These are phyloP conservation scores for Torymus aiolomorphi DNA, from an alignment of 2,888 invertebrate species.

Conservation along the genomic window DNA sequence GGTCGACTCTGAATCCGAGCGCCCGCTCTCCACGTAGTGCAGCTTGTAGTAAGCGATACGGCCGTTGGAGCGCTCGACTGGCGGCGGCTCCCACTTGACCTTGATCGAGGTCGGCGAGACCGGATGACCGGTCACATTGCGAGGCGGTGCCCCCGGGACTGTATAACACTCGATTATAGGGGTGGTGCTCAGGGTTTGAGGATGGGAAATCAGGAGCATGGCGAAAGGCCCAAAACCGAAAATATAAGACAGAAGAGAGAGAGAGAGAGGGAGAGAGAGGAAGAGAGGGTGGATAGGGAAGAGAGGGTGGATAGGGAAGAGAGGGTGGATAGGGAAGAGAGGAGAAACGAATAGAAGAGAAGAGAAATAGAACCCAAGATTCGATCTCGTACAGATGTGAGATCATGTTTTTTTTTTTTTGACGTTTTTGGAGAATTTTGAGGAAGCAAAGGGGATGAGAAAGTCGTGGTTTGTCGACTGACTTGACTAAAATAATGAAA, in stretches of 20 bases:
- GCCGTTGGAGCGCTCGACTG: constrained; percentile 92
- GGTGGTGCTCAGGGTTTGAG: constrained; percentile 59
- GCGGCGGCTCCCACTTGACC: constrained; percentile 95
- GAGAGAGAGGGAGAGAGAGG: neutral
- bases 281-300: neutral
- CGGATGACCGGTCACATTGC: constrained; percentile 92
- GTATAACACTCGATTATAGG: constrained; percentile 77
- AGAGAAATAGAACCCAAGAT: constrained; percentile 18
- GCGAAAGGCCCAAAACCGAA: constrained; percentile 35
- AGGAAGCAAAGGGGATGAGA: constrained; percentile 5
- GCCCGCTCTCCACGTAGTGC: constrained; percentile 89
- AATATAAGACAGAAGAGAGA: neutral
- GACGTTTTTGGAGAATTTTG: constrained; percentile 7
- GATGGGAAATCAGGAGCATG: constrained; percentile 70
- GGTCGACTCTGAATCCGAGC: constrained; percentile 89
- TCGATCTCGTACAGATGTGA: neutral
- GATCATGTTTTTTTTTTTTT: neutral
- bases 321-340: neutral
- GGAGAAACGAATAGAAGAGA: constrained; percentile 48
- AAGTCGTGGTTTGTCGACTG: neutral
- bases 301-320: neutral
- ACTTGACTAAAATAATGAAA: neutral
- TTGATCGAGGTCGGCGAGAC: constrained; percentile 92
- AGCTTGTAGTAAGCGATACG: constrained; percentile 96
- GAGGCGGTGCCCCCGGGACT: constrained; percentile 98